Conservation (phyloP, 2,797 vertebrate species). For the Gobio occitaniae region DNA sequence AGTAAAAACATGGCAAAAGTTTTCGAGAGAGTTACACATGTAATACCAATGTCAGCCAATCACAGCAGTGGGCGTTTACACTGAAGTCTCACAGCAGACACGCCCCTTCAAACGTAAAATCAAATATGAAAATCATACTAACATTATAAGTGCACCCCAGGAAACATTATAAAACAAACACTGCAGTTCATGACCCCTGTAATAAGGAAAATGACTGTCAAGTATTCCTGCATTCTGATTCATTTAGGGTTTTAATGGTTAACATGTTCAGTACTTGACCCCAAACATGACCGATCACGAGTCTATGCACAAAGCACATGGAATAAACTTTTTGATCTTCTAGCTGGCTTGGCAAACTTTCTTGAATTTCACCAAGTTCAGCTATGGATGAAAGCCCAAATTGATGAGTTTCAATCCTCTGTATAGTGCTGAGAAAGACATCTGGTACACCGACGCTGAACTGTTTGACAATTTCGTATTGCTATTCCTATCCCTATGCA, state of each 20-base stretch:
- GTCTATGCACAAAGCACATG: neutral
- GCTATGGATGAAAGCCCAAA: constrained; percentile 32
- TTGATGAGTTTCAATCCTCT: constrained; percentile 43
- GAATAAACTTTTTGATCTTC: neutral
- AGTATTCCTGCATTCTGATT: neutral
- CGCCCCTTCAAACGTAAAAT: no score
- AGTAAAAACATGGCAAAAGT: no score
- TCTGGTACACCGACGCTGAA: constrained; percentile 42
- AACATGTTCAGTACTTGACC: neutral
- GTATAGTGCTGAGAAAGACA: constrained; percentile 43
- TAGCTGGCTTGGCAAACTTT: neutral
- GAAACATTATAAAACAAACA: no score
- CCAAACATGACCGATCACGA: neutral
- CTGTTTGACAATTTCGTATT: constrained; percentile 39
- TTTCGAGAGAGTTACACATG: no score
- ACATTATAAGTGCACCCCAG: no score
- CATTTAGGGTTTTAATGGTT: neutral
- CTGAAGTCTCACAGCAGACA: no score
- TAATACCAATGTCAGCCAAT: no score
- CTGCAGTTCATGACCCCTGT: no score
- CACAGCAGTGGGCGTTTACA: no score
- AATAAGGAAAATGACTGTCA: neutral
- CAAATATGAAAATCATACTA: no score
- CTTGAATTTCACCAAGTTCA: constrained; percentile 11
- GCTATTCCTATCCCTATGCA: constrained; percentile 43